Evolutionary conservation across 2,797 vertebrate species (phyloP).

Genomic region (Protonibea diacanthus): DNA sequence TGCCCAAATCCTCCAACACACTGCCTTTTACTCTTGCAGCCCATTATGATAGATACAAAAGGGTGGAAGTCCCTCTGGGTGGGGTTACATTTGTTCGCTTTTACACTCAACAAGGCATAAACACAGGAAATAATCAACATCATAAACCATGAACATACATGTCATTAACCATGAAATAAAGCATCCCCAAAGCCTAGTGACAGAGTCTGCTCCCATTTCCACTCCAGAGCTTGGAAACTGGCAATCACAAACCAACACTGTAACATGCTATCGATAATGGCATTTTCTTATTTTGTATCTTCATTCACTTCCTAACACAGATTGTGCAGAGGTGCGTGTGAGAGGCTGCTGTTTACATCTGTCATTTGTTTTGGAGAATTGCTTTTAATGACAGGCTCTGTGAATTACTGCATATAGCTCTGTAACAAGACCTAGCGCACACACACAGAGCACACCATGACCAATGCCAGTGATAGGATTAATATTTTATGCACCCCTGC

Average conservation of each 20-base stretch:
- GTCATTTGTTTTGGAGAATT: conserved; percentile 37
- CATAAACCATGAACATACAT: conserved; percentile 36
- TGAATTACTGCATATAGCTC: conserved; percentile 17
- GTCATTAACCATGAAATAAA: conserved; percentile 39
- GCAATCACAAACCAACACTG: conserved; percentile 19
- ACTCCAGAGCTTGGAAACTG: conserved; percentile 28
- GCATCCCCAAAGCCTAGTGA: conserved; percentile 19
- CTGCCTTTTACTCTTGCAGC: conserved; percentile 23
- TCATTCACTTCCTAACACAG: conserved; percentile 9
- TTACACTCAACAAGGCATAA: conserved; percentile 44
- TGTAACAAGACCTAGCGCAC: conserved; percentile 7
- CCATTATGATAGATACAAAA: conserved; percentile 39
- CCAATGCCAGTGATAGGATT: conserved; percentile 22
- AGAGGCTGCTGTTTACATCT: conserved; percentile 22
- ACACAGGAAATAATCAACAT: conserved; percentile 53
- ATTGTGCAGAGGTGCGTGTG: not conserved
- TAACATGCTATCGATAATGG: not conserved
- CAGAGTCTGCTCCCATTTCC: conserved; percentile 41
- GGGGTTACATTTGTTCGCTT: conserved; percentile 54
- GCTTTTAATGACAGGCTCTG: conserved; percentile 7
- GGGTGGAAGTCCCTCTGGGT: conserved; percentile 20
- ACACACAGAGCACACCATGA: not conserved
- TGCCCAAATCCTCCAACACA: conserved; percentile 13
- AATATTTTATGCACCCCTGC: conserved; percentile 2
- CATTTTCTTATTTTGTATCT: not conserved